Percentiles rank a stretch among this genome's conserved stretches.
Conservation (phyloP, 2,888 invertebrate genomes). For the Drosophila formosana region DNA sequence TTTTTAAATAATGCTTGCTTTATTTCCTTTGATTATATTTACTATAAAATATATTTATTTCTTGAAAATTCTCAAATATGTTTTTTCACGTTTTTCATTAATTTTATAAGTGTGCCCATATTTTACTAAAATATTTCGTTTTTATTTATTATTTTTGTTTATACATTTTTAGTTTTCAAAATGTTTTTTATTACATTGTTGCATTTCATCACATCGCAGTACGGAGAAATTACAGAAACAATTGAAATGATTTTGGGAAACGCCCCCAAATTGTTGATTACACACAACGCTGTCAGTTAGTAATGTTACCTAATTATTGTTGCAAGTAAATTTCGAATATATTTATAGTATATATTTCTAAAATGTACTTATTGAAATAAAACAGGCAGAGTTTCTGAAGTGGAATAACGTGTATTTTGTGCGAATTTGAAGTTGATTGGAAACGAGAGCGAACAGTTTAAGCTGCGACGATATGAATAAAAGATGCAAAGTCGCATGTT, state of each 20-base stretch:
- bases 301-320: background rate
- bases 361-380: too few species aligned
- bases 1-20: too few species aligned
- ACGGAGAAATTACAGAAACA: background rate
- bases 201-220: background rate
- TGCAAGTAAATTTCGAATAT: background rate
- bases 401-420: conserved; percentile 41
- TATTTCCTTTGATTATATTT: too few species aligned
- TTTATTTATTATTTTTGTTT: background rate
- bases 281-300: background rate
- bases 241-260: conserved; percentile 1
- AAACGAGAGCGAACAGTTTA: background rate
- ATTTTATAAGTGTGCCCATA: too few species aligned
- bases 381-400: conserved; percentile 16
- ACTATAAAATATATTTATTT: too few species aligned
- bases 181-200: background rate
- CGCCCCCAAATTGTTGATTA: background rate
- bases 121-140: too few species aligned
- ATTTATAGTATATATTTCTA: background rate
- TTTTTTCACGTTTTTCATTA: too few species aligned
- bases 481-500: conserved; percentile 2
- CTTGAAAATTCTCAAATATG: too few species aligned
- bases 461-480: background rate
- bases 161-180: background rate
- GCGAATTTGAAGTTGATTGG: conserved; percentile 4